Percentiles rank a stretch among this genome's conserved stretches.
These are phyloP conservation scores for Catostylus mosaicus DNA, from an alignment of 30 jellyfish, hydroid and myxozoan species.

Conservation along the genomic window DNA sequence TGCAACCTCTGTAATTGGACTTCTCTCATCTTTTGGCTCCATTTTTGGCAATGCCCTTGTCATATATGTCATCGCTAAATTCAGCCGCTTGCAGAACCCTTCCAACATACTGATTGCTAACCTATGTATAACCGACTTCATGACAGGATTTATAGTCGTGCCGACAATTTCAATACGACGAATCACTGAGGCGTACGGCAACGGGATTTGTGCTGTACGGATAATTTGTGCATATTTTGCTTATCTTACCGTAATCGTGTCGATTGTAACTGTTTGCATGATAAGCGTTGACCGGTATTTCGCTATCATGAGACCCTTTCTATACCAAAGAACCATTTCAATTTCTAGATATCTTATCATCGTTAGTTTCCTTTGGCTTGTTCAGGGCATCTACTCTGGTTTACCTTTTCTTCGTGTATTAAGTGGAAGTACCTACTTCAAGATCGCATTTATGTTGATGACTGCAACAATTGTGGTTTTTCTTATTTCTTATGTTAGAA, in stretches of 20 bases:
- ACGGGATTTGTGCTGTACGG: conserved; percentile 43
- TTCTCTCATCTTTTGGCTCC: conserved; percentile 20
- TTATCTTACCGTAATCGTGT: conserved; percentile 17
- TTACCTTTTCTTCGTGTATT: conserved; percentile 32
- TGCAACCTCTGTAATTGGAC: conserved; percentile 43
- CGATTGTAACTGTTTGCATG: conserved; percentile 38
- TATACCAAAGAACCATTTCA: conserved; percentile 17
- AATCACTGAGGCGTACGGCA: conserved; percentile 61
- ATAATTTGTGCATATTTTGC: conserved; percentile 46
- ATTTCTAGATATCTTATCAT: neutral
- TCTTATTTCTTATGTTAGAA: conserved; percentile 11
- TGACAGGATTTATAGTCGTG: conserved; percentile 39
- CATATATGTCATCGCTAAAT: conserved; percentile 16
- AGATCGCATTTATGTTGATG: conserved; percentile 31
- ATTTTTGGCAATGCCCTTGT: conserved; percentile 43
- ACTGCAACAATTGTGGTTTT: conserved; percentile 4
- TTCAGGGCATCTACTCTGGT: conserved; percentile 21
- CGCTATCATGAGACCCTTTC: conserved; percentile 54
- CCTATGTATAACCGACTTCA: conserved; percentile 48
- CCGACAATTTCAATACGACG: conserved; percentile 45
- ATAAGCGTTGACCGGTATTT: conserved; percentile 47
- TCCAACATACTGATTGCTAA: conserved; percentile 52
- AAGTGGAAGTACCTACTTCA: conserved; percentile 21
- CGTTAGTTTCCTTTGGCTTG: neutral
- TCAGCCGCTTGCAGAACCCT: conserved; percentile 39